These are phyloP conservation scores for Rhegmatorhina hoffmannsi DNA, from an alignment of 2,113 vertebrate species.

Conservation along the genomic window DNA sequence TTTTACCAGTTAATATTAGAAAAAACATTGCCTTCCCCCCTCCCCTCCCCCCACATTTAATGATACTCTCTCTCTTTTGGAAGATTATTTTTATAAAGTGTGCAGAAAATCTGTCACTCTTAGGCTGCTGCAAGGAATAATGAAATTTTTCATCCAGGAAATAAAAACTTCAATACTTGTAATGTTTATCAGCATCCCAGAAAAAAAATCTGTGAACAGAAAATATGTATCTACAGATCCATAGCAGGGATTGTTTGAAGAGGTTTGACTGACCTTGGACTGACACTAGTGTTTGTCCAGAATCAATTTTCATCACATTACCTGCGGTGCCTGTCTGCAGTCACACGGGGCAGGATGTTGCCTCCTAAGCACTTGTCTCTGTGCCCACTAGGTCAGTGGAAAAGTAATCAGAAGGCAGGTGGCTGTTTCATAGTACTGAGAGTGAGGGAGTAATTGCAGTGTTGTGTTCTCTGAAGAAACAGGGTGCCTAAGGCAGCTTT, in stretches of 20 bases:
- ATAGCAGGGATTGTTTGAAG: not conserved
- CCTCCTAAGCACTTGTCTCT: not conserved
- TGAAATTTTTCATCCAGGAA: constrained; percentile 81
- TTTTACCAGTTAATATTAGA: not conserved
- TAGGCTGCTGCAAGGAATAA: constrained; percentile 79
- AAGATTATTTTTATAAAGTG: not conserved
- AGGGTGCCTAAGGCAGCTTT: not conserved
- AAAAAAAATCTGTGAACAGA: constrained; percentile 76
- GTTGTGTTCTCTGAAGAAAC: not conserved
- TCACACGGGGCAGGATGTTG: not conserved
- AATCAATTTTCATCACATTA: not conserved
- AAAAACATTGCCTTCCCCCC: not conserved
- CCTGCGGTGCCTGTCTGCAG: not conserved
- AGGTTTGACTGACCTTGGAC: not conserved
- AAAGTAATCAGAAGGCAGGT: not conserved
- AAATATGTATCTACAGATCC: not conserved
- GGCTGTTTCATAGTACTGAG: not conserved
- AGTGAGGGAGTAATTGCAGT: not conserved
- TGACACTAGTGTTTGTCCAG: not conserved
- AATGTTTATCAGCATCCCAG: constrained; percentile 82
- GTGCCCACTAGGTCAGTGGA: not conserved
- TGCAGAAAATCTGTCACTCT: not conserved
- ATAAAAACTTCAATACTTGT: constrained; percentile 74
- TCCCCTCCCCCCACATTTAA: too few relatives aligned
- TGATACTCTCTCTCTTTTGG: not conserved